A percentile compares a stretch with the other conserved stretches of the same genome.
Evolutionary conservation across 2,888 invertebrate genomes (phyloP).

Genomic region (Dyspetes luteomarginatus): DNA sequence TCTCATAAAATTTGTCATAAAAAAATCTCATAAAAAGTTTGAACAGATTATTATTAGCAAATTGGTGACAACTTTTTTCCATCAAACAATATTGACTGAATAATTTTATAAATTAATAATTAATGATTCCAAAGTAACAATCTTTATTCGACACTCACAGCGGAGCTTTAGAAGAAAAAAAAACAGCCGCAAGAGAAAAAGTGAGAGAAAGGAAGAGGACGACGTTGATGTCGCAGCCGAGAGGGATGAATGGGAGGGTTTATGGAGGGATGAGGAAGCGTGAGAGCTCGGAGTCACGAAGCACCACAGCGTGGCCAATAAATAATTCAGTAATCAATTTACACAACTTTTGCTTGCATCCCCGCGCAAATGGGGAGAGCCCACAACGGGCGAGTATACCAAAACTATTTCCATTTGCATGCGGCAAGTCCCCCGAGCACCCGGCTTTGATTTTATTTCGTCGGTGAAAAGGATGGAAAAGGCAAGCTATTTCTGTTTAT

Average conservation of each 20-base stretch:
- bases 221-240: conserved; percentile 25
- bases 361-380: conserved; percentile 8
- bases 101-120: too few relatives aligned
- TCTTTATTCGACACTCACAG: background rate
- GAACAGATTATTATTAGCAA: too few relatives aligned
- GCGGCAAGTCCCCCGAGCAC: conserved; percentile 66
- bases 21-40: too few relatives aligned
- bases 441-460: conserved; percentile 74
- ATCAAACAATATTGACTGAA: too few relatives aligned
- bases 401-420: conserved; percentile 75
- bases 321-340: conserved; percentile 80
- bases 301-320: conserved; percentile 68
- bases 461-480: conserved; percentile 53
- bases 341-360: conserved; percentile 71
- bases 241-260: background rate
- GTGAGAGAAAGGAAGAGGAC: conserved; percentile 2
- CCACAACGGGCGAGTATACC: conserved; percentile 43
- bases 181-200: background rate
- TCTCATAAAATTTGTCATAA: too few relatives aligned
- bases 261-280: background rate
- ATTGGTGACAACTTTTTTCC: too few relatives aligned
- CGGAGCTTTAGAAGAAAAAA: background rate
- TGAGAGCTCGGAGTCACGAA: conserved; percentile 24
- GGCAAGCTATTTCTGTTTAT: too few relatives aligned
- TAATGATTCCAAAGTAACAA: too few relatives aligned